Evolutionary conservation across 2,797 vertebrate species (phyloP).

Genomic region (Botia almorhae): DNA sequence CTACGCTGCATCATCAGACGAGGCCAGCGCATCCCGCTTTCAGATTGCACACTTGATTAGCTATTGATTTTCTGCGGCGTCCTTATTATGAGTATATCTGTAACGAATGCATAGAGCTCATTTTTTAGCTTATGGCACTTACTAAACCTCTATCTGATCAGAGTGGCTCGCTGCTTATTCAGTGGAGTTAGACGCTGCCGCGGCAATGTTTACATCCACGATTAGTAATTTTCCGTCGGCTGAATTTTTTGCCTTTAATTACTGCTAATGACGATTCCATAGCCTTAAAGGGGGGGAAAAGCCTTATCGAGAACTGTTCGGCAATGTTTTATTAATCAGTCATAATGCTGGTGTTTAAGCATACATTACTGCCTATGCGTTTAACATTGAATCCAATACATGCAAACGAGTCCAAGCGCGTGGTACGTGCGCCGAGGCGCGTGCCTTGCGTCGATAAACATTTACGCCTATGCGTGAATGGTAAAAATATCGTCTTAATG

Average conservation of each 20-base stretch:
- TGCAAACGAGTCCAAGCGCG: neutral
- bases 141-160: slow-evolving; percentile 32
- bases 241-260: slow-evolving; percentile 20
- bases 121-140: slow-evolving; percentile 57
- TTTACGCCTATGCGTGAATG: too few species aligned
- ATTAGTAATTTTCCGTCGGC: slow-evolving; percentile 19
- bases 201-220: slow-evolving; percentile 32
- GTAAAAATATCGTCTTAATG: slow-evolving; percentile 17
- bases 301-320: neutral
- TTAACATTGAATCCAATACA: neutral
- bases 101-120: slow-evolving; percentile 58
- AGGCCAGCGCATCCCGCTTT: slow-evolving; percentile 17
- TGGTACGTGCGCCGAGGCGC: too few species aligned
- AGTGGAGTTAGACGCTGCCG: neutral
- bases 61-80: slow-evolving; percentile 60
- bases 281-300: slow-evolving; percentile 17
- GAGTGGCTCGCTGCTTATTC: slow-evolving; percentile 17
- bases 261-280: slow-evolving; percentile 27
- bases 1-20: slow-evolving; percentile 14
- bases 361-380: neutral
- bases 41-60: slow-evolving; percentile 60
- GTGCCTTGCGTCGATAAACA: neutral
- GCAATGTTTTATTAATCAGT: neutral
- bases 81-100: slow-evolving; percentile 58
- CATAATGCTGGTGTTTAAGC: neutral